These are phyloP conservation scores for Nyctibius bracteatus DNA, from an alignment of 2,113 vertebrate species.

Conservation along the genomic window DNA sequence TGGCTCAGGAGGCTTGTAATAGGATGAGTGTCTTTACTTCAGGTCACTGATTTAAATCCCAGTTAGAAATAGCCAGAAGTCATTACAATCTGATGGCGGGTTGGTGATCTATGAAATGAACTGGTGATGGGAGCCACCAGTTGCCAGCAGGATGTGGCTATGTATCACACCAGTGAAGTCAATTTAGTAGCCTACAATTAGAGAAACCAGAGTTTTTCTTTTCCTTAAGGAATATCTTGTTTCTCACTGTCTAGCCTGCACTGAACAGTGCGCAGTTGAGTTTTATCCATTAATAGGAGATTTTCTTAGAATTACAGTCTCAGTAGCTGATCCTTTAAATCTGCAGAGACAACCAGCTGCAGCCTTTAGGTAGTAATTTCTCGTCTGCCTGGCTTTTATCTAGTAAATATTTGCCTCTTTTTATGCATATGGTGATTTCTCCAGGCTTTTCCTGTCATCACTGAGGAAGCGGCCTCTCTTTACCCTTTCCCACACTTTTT, in stretches of 20 bases:
- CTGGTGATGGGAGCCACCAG: background rate
- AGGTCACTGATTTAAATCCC: conserved; percentile 57
- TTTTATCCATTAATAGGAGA: conserved; percentile 49
- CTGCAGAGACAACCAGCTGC: conserved; percentile 23
- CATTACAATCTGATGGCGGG: background rate
- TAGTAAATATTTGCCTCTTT: conserved; percentile 10
- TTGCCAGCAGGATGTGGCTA: background rate
- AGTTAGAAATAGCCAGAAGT: conserved; percentile 55
- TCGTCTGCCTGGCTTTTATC: background rate
- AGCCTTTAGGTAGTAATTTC: background rate
- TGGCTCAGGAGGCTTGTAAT: background rate
- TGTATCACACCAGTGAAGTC: background rate
- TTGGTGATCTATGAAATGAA: conserved; percentile 15
- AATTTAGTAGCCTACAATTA: background rate
- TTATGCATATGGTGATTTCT: background rate
- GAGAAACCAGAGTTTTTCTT: background rate
- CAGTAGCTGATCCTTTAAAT: conserved; percentile 33
- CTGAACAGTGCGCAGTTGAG: background rate
- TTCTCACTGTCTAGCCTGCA: background rate
- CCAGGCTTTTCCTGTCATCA: conserved; percentile 3
- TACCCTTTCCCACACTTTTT: background rate
- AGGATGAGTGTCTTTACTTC: conserved; percentile 46
- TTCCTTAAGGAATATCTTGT: background rate
- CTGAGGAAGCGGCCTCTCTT: background rate
- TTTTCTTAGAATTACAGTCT: conserved; percentile 44